phyloP scores from a whole-genome alignment of 2,888 invertebrate genomes.

The Acleris cristana region DNA sequence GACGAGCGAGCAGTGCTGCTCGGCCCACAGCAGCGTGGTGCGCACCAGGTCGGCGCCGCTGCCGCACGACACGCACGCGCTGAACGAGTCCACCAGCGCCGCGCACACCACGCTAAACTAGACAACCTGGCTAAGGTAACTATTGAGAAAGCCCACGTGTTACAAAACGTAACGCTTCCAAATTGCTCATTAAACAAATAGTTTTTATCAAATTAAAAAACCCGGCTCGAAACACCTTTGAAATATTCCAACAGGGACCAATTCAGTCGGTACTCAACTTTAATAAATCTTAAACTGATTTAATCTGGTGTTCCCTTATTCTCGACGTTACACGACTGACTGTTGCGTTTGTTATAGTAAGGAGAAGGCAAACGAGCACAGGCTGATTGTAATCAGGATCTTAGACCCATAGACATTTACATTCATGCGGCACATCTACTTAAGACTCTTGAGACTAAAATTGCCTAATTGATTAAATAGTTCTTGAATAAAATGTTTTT shows the following conservation, averaged over 20 bases:
- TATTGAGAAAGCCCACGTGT: neutral
- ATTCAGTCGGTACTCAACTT: too few species aligned
- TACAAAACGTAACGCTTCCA: neutral
- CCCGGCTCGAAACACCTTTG: neutral
- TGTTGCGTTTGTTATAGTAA: too few species aligned
- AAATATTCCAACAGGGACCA: neutral
- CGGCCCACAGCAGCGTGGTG: conserved; percentile 96
- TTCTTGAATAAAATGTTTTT: too few species aligned
- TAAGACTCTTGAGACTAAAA: too few species aligned
- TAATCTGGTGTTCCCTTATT: too few species aligned
- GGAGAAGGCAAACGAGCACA: too few species aligned
- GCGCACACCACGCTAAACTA: conserved; percentile 97
- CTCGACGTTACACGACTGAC: too few species aligned
- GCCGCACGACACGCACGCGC: conserved; percentile 95
- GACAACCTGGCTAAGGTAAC: conserved; percentile 66
- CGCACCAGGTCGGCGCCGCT: conserved; percentile 94
- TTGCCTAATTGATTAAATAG: too few species aligned
- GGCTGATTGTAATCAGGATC: too few species aligned
- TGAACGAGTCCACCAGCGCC: conserved; percentile 95
- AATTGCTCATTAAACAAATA: neutral
- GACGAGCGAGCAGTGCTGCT: conserved; percentile 97
- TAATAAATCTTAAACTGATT: too few species aligned
- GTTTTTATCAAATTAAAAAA: neutral
- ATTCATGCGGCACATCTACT: too few species aligned
- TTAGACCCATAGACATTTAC: too few species aligned